Conservation (phyloP, 1,140 invertebrate genomes). For the Melitaea cinxia region DNA sequence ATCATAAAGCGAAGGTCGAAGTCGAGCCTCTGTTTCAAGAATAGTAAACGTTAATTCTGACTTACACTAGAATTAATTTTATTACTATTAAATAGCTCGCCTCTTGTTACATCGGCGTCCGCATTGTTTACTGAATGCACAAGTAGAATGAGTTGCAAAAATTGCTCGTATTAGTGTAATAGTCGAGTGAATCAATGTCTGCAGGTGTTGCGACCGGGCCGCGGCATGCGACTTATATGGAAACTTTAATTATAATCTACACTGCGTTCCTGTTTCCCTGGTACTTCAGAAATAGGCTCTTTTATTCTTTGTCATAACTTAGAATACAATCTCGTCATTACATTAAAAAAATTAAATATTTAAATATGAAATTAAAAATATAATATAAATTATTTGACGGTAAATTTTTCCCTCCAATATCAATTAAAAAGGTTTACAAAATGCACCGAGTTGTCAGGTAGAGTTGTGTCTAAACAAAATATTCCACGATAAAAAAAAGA, state of each 20-base stretch:
- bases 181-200: slow-evolving; percentile 10
- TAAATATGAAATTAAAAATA: background rate
- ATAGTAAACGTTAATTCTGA: slow-evolving; percentile 24
- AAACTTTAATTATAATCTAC: slow-evolving; percentile 11
- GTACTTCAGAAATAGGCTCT: background rate
- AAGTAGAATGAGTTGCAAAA: background rate
- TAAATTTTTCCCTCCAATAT: no score
- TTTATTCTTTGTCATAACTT: background rate
- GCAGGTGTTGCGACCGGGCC: background rate
- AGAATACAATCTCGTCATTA: background rate
- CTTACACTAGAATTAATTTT: slow-evolving; percentile 13
- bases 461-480: no score
- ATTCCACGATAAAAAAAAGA: no score
- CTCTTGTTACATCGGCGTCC: background rate
- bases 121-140: background rate
- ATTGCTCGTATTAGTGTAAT: background rate
- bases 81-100: slow-evolving; percentile 7
- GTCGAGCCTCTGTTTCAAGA: slow-evolving; percentile 40
- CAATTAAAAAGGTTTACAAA: no score
- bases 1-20: slow-evolving; percentile 43
- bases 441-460: no score
- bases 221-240: background rate
- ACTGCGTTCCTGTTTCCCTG: background rate
- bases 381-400: no score
- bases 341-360: background rate